Evolutionary conservation across 2,888 invertebrate genomes (phyloP), one percentile per base, ranked within the genome.

Genomic region (Pyrochroa serraticornis): DNA sequence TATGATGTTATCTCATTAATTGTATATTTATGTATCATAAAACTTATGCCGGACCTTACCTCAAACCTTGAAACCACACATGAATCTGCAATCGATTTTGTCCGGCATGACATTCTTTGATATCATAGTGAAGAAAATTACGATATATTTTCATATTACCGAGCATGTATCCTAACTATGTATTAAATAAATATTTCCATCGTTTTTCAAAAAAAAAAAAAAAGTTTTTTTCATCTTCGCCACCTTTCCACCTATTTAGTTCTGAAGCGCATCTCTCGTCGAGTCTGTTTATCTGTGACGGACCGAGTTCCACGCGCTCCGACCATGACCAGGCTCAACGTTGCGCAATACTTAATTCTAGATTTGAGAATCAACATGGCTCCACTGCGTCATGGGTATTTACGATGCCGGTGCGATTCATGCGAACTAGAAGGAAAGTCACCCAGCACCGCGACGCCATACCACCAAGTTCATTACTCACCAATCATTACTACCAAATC

Each of bases 161-260:
- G 75, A 74, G 75, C 73, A 74, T 78, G 78, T 79, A 79, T 78
- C 78, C 78, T 77, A 78, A 74, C 69, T 74, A 73, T 77, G 73
- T 78, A 77, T 75, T 73, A 70, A 78, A 79, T 79, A 78, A 78
- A 78, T 77, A 77, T 79, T 77, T 78, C 73, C 78, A 78, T 77
- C 76, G 78, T 79, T 79, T 78, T 78, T 76, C 71, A 73, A 68
- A 49, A 39, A 10, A 49, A 46, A 73, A 68, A 49, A 39, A 10
- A 49, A 46, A 38, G 46, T 57, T 58, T 64, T 58, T 60, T 45
- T 43, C 7, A 50, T 36, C 35, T 42, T 50, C 35, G 10, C n/a
- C 32, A 12, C 6, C 12, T 38, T 13, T 38, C 14, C 38, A 48
- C 12, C 10, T n/a, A n/a, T n/a, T n/a, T n/a, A n/a, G n/a, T n/a